Percentiles rank a stretch among this genome's conserved stretches.
These are phyloP conservation scores for Meandrina meandrites DNA, from an alignment of 92 coral and sea anemone species.

Conservation along the genomic window DNA sequence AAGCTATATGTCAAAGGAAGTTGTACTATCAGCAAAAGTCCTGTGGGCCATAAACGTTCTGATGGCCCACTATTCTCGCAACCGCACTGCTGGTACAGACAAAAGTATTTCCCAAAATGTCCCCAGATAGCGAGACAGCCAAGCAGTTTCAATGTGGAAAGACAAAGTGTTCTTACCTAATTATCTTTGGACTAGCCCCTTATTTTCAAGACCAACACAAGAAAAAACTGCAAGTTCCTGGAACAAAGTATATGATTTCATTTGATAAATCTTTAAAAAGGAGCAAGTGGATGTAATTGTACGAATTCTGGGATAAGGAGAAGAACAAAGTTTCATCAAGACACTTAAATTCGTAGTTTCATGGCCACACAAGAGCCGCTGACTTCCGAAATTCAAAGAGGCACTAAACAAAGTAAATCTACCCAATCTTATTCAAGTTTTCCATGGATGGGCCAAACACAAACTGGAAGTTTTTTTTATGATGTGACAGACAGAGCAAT, in stretches of 20 bases:
- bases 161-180: too few species aligned
- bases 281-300: conserved; percentile 49
- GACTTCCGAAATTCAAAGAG: conserved; percentile 38
- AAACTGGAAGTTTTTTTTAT: conserved; percentile 51
- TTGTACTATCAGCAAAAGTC: conserved; percentile 49
- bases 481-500: conserved; percentile 33
- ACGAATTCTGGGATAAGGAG: conserved; percentile 51
- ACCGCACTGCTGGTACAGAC: too few species aligned
- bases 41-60: too few species aligned
- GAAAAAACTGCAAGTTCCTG: conserved; percentile 37
- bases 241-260: too few species aligned
- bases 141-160: conserved; percentile 53
- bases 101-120: conserved; percentile 56
- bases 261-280: conserved; percentile 49
- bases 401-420: conserved; percentile 32
- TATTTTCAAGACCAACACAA: conserved; percentile 35
- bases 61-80: too few species aligned
- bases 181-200: conserved; percentile 56
- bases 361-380: conserved; percentile 52
- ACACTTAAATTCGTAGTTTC: conserved; percentile 43
- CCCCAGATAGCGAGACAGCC: conserved; percentile 59
- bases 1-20: conserved; percentile 43
- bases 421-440: conserved; percentile 48
- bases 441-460: conserved; percentile 66
- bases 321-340: conserved; percentile 35